Evolutionary conservation across 2,113 vertebrate species (phyloP).

Genomic region (Isichthys henryi): DNA sequence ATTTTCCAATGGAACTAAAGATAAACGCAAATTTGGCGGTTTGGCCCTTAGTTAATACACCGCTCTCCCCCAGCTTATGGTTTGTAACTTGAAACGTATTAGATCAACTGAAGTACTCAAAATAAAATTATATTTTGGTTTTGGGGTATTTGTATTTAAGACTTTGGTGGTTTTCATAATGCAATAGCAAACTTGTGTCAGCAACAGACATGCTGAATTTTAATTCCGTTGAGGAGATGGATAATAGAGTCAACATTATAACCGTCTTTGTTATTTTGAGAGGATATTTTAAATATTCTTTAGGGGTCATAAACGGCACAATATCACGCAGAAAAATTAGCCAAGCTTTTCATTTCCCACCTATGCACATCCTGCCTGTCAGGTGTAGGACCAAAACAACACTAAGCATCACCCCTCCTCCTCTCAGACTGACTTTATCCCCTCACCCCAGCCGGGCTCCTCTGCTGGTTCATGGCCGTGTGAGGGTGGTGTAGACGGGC

Average conservation of each 20-base stretch:
- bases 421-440: not conserved
- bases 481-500: constrained; percentile 95
- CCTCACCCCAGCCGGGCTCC: constrained; percentile 24
- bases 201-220: not conserved
- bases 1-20: not conserved
- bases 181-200: not conserved
- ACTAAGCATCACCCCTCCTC: not conserved
- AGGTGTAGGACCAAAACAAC: not conserved
- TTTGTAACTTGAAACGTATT: not conserved
- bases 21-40: not conserved
- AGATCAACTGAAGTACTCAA: not conserved
- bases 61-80: not conserved
- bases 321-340: not conserved
- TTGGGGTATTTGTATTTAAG: not conserved
- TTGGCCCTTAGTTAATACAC: not conserved
- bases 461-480: constrained; percentile 76
- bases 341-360: not conserved
- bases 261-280: not conserved
- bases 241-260: not conserved
- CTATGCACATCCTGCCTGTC: not conserved
- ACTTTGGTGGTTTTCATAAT: constrained; percentile 9
- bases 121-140: not conserved
- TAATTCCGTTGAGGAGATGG: not conserved
- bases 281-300: not conserved
- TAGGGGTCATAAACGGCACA: not conserved